Conservation (phyloP, 1,140 invertebrate species). For the Drosophila triauraria region DNA sequence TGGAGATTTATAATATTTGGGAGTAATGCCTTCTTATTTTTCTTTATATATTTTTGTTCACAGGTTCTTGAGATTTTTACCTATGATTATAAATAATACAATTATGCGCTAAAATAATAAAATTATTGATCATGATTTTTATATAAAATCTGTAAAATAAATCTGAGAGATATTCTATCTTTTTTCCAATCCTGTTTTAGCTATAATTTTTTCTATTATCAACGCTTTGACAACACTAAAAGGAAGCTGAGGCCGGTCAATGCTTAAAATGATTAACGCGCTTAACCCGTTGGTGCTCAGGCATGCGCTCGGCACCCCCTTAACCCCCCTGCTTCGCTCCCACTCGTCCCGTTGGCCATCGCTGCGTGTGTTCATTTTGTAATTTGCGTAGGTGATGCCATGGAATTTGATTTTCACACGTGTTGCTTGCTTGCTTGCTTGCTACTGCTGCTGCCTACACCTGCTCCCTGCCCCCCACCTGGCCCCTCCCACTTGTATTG, state of each 20-base stretch:
- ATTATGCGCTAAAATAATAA: too few species aligned
- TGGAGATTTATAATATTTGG: too few species aligned
- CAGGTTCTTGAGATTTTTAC: too few species aligned
- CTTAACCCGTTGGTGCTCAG: constrained; percentile 65
- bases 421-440: constrained; percentile 53
- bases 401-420: constrained; percentile 85
- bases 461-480: constrained; percentile 16
- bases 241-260: constrained; percentile 35
- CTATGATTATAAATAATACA: neutral
- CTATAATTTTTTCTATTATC: neutral
- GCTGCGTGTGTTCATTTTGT: constrained; percentile 79
- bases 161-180: too few species aligned
- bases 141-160: too few species aligned
- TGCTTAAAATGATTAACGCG: constrained; percentile 75
- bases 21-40: too few species aligned
- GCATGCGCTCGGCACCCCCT: constrained; percentile 44
- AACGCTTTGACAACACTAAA: constrained; percentile 9
- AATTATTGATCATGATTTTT: too few species aligned
- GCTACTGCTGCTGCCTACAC: constrained; percentile 21
- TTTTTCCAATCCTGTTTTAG: neutral
- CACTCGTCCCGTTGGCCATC: constrained; percentile 3
- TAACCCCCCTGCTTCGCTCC: too few species aligned
- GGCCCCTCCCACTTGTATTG: neutral
- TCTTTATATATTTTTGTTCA: neutral
- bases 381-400: constrained; percentile 83